Evolutionary conservation across 2,113 vertebrate species (phyloP).

Genomic region (Oryzias celebensis): DNA sequence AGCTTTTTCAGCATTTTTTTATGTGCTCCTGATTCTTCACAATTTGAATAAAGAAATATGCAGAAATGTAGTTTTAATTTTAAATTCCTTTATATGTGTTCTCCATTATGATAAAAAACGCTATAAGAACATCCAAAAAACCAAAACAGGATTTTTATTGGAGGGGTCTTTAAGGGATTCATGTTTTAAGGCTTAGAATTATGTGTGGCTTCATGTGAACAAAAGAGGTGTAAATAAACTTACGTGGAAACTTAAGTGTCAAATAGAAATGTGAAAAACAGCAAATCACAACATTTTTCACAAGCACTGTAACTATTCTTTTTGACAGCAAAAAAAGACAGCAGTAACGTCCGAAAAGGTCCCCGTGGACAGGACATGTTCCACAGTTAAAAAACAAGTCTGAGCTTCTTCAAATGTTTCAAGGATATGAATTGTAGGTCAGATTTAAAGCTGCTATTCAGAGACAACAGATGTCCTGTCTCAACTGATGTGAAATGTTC

Average conservation of each 20-base stretch:
- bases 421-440: conserved; percentile 23
- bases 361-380: conserved; percentile 13
- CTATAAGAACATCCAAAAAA: too few species aligned
- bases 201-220: too few species aligned
- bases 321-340: not conserved
- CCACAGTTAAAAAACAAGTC: conserved; percentile 21
- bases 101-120: too few species aligned
- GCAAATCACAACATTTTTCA: not conserved
- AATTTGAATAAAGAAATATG: too few species aligned
- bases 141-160: too few species aligned
- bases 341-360: not conserved
- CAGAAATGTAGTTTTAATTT: too few species aligned
- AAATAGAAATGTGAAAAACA: not conserved
- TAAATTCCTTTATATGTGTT: too few species aligned
- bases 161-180: too few species aligned
- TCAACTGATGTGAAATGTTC: conserved; percentile 41
- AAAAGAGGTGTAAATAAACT: not conserved
- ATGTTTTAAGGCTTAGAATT: too few species aligned
- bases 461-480: conserved; percentile 44
- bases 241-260: not conserved
- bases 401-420: conserved; percentile 1
- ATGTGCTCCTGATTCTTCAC: too few species aligned
- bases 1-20: too few species aligned
- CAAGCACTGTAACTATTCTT: not conserved
- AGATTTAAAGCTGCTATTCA: conserved; percentile 37